Conservation (phyloP, 2,888 invertebrate genomes). For the Argynnis bischoffii region DNA sequence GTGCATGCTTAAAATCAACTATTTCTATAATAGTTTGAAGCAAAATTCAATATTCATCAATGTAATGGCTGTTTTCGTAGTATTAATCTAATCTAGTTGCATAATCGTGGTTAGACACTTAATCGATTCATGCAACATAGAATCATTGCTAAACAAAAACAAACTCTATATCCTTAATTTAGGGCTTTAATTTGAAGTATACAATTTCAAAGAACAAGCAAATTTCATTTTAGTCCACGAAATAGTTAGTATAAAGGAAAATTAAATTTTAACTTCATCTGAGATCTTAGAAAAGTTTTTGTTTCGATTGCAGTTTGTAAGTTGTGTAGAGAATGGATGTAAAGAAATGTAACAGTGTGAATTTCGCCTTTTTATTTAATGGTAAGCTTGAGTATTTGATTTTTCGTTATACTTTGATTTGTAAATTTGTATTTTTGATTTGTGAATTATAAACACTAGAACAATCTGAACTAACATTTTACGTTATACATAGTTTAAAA, state of each 20-base stretch:
- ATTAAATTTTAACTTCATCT: constrained; percentile 34
- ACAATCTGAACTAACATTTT: too few species aligned
- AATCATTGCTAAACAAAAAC: constrained; percentile 13
- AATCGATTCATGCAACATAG: constrained; percentile 38
- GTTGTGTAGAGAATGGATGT: not conserved
- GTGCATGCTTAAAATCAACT: not conserved
- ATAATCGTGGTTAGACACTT: constrained; percentile 37
- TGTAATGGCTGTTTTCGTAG: constrained; percentile 29
- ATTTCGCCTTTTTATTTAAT: not conserved
- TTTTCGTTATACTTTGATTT: too few species aligned
- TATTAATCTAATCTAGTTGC: constrained; percentile 38
- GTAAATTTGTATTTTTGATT: too few species aligned
- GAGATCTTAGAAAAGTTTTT: constrained; percentile 29
- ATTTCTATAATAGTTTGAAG: not conserved
- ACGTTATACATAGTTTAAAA: too few species aligned
- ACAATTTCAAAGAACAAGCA: constrained; percentile 18
- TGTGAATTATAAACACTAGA: too few species aligned
- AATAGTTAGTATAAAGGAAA: constrained; percentile 32
- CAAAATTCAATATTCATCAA: constrained; percentile 30
- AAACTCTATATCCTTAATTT: not conserved
- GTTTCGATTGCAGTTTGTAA: constrained; percentile 7
- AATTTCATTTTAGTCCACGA: constrained; percentile 34
- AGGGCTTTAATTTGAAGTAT: constrained; percentile 17
- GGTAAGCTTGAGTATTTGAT: too few species aligned
- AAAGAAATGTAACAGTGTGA: not conserved